Evolutionary conservation across 1,140 invertebrate species (phyloP), one percentile per base, ranked within the genome.

Genomic region (Aphelinus certus): DNA sequence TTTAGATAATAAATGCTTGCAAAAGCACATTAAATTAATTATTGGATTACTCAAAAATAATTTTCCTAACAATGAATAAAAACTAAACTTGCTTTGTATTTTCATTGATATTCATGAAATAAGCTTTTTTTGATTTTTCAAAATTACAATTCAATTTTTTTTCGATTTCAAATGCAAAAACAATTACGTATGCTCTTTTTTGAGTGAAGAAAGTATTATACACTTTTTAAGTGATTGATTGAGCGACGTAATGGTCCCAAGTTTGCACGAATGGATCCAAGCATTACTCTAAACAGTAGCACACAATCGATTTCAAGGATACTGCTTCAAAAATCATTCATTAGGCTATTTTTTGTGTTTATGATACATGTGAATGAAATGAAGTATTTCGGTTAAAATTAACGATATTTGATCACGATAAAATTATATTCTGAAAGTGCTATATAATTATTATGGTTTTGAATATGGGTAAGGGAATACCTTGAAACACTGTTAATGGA

Each of bases 161-260:
- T 66, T 65, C 26, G 60, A 65, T 45, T 63, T 76, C 64, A 76
- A 73, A 76, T 73, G 70, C 75, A 73, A 73, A 76, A 76, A 73
- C 65, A 73, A 73, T 76, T 69, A 73, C 70, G 66, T 76, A 73
- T 76, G 75, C 65, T 76, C 71, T 76, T 76, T 51, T 46, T 67
- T 72, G 75, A 76, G 64, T 75, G 74, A 75, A 76, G 65, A 76
- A 72, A 57, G 51, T 76, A 67, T 76, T 76, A 76, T 71, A 71
- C 66, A 46, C 60, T 70, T 71, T 76, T 70, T 70, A 64, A 70
- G 43, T 64, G 55, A 64, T 63, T 63, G 61, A 62, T 42, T 65
- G 62, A 76, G 68, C 48, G 66, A 70, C 66, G 67, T 69, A 76
- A 76, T 76, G 68, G 68, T 76, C 67, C 68, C 68, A 51, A 56